phyloP scores from a whole-genome alignment of 1,140 invertebrate species.

The Pemphigus obesinymphae region DNA sequence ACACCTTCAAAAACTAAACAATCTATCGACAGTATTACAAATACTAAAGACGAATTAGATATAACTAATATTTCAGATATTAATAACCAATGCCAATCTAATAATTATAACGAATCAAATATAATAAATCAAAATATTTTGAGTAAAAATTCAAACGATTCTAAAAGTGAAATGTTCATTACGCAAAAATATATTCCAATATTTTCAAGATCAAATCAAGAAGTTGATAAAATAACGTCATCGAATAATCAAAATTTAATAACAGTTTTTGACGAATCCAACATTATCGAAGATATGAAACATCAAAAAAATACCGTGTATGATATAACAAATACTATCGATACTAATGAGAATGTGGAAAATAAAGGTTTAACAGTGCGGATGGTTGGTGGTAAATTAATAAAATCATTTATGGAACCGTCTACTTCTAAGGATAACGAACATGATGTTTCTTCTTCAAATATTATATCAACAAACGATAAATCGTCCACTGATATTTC shows the following conservation, averaged over 20 bases:
- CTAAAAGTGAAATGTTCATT: neutral
- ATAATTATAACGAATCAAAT: neutral
- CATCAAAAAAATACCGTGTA: neutral
- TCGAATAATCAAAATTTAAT: neutral
- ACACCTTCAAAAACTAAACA: neutral
- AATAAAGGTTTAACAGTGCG: neutral
- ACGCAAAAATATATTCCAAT: slow-evolving; percentile 9
- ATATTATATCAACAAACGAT: neutral
- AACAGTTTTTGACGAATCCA: neutral
- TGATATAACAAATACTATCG: neutral
- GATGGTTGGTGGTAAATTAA: slow-evolving; percentile 20
- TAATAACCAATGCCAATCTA: neutral
- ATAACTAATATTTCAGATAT: neutral
- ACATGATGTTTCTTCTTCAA: neutral
- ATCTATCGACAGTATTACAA: neutral
- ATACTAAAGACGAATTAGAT: neutral
- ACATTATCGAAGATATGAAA: neutral
- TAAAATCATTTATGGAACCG: slow-evolving; percentile 6
- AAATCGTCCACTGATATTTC: neutral
- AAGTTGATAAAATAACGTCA: neutral
- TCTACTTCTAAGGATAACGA: neutral
- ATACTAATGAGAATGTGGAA: neutral
- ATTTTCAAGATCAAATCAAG: neutral
- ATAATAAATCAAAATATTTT: neutral
- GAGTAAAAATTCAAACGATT: neutral